Evolutionary conservation across 2,113 vertebrate species (phyloP).

Genomic region (Phyllostomus hastatus): DNA sequence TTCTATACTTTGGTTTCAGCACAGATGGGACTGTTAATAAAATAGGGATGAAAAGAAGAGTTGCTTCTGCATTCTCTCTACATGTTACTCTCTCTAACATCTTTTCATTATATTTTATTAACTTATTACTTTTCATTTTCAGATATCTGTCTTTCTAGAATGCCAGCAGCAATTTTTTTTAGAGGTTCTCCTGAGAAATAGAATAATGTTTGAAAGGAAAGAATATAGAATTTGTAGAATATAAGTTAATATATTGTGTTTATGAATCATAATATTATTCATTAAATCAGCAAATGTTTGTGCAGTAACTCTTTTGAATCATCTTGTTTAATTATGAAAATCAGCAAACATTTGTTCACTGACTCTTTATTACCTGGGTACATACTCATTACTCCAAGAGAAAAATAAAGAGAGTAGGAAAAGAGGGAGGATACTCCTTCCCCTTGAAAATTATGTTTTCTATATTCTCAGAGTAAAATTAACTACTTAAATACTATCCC

Average conservation of each 20-base stretch:
- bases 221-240: neutral
- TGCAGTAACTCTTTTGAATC: slow-evolving; percentile 8
- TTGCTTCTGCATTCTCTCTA: neutral
- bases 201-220: neutral
- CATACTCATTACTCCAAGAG: neutral
- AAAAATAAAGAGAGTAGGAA: neutral
- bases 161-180: neutral
- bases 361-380: neutral
- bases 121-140: neutral
- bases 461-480: neutral
- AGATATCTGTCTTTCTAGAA: neutral
- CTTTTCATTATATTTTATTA: neutral
- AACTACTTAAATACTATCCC: neutral
- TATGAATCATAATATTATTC: neutral
- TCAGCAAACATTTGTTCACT: neutral
- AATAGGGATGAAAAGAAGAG: neutral
- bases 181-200: neutral
- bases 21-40: neutral
- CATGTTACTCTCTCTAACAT: neutral
- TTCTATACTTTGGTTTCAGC: neutral
- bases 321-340: neutral
- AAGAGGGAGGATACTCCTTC: neutral
- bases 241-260: neutral
- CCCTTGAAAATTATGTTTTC: neutral
- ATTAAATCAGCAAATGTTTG: neutral